Evolutionary conservation across 2,113 vertebrate species (phyloP), one percentile per base, ranked within the genome.

Genomic region (Romanogobio albipinnatus): DNA sequence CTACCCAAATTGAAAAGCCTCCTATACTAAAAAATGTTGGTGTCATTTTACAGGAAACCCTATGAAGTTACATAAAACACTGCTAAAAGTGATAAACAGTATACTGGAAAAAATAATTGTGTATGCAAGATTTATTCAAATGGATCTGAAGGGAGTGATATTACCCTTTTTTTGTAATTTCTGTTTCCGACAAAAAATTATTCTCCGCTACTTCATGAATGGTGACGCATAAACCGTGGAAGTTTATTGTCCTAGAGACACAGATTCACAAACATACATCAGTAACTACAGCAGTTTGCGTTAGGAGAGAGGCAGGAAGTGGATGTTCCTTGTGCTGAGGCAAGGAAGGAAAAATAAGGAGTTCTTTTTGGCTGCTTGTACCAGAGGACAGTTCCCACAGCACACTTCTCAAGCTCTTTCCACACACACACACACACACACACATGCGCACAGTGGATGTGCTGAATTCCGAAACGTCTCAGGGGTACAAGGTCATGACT

Each of bases 321-420:
- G 81, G 70, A 84, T 76, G 62, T 88, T 87, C 70, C 61, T 81
- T 45, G 22, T 74, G 43, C 19, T 9, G 26, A 81, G 59, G 64
- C 76, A 36, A 81, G 62, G 70, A 71, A 56, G 33, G 39, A 81
- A 59, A 39, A 77, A 86, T 80, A 39, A 83, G 70, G 24, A 68
- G 62, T 66, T 70, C 39, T 75, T 76, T 39, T 86, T 36, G 61
- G 71, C 82, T 17, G 36, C 53, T 62, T 47, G 26, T 76, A 68
- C 73, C 43, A 13, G 24, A 75, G 80, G 22, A 66, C 56, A 81
- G 64, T 88, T 88, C 87, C 87, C 87, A 88, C 77, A 83, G 29
- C 76, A 39, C 66, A 68, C 76, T 76, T 86, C 81, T 73, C 81
- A 75, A 86, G 84, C 75, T 39, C 49, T 58, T 66, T 82, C 56